Conservation (phyloP, 2,797 vertebrate species). For the Nyctibius grandis region DNA sequence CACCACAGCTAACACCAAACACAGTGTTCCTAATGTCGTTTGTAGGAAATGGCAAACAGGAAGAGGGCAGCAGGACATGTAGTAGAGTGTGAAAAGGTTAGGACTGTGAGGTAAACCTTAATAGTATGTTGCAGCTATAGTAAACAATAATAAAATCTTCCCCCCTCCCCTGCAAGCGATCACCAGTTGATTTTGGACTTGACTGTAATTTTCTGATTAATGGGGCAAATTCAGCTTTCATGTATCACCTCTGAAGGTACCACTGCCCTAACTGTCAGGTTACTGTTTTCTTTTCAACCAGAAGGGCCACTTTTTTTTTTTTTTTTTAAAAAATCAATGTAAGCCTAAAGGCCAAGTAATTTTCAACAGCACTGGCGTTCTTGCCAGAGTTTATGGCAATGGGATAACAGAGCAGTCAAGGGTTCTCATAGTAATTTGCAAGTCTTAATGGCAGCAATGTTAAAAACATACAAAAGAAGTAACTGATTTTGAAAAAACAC, state of each 20-base stretch:
- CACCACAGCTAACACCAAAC: background rate
- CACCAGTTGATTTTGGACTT: background rate
- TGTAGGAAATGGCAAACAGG: background rate
- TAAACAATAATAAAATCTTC: background rate
- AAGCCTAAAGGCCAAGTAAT: background rate
- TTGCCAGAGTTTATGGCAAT: background rate
- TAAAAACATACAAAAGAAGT: conserved; percentile 27
- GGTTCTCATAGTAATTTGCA: background rate
- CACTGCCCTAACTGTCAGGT: background rate
- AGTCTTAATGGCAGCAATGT: background rate
- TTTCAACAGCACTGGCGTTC: background rate
- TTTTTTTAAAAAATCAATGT: background rate
- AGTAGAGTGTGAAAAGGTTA: background rate
- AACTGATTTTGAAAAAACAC: conserved; percentile 41
- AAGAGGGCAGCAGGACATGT: accelerated
- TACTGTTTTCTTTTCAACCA: background rate
- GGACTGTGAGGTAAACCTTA: background rate
- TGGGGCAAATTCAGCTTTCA: background rate
- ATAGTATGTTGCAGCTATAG: background rate
- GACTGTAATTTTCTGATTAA: background rate
- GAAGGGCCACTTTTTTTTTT: background rate
- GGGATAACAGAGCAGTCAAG: background rate
- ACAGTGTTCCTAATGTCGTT: background rate
- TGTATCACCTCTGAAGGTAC: background rate
- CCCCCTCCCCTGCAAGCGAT: accelerated